A percentile compares a stretch with the other conserved stretches of the same genome.
phyloP scores from a whole-genome alignment of 1,140 invertebrate genomes.

The Apis dorsata region DNA sequence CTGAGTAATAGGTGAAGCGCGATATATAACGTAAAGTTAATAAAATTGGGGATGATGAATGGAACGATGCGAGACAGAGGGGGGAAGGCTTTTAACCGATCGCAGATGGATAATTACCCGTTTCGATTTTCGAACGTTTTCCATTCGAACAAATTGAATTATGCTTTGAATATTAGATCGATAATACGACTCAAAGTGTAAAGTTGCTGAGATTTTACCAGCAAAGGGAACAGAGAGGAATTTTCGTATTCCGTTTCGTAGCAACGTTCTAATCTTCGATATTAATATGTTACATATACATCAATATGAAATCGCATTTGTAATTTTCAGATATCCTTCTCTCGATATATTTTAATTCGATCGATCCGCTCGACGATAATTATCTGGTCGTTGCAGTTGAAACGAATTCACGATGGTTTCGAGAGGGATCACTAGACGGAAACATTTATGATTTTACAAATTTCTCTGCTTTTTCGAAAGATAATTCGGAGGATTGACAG shows the following conservation, averaged over 20 bases:
- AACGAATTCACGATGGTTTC: too few species aligned
- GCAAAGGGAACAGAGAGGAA: neutral
- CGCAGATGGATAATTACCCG: neutral
- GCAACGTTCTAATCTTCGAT: too few species aligned
- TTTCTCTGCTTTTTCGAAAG: neutral
- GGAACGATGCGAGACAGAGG: neutral
- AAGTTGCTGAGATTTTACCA: neutral
- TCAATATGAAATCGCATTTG: neutral
- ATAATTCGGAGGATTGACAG: neutral
- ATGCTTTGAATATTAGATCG: neutral
- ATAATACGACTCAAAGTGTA: neutral
- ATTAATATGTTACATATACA: too few species aligned
- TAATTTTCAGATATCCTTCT: neutral
- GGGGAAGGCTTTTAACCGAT: neutral
- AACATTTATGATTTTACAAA: neutral
- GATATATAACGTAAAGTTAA: neutral
- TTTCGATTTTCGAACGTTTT: neutral
- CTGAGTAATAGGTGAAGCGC: too few species aligned
- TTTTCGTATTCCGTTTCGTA: neutral
- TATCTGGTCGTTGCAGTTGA: neutral
- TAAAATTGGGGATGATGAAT: neutral
- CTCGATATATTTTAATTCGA: neutral
- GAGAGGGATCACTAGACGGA: neutral
- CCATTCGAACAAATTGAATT: neutral
- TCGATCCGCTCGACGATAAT: conserved; percentile 12